phyloP scores from a whole-genome alignment of 2,888 invertebrate species.

The Cylindroiulus punctatus region DNA sequence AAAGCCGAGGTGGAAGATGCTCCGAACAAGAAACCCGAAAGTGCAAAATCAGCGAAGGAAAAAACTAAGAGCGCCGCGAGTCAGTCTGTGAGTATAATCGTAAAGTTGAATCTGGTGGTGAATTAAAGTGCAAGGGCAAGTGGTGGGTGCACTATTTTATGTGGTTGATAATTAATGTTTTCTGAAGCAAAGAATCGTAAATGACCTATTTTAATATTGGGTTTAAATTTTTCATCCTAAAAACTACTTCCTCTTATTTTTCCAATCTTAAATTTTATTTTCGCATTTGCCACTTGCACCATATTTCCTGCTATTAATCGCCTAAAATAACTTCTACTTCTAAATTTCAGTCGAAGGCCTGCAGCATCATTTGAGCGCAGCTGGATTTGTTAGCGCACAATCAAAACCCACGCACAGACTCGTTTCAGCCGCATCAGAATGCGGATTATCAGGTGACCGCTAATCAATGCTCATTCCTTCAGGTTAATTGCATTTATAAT shows the following conservation, averaged over 20 bases:
- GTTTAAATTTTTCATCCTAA: too few species aligned
- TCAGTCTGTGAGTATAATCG: not conserved
- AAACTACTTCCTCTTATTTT: too few species aligned
- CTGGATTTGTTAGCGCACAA: not conserved
- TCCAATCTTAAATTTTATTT: too few species aligned
- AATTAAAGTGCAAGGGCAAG: too few species aligned
- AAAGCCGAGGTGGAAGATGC: not conserved
- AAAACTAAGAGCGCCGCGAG: not conserved
- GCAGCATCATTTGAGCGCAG: not conserved
- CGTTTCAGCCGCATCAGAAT: not conserved
- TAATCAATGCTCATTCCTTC: constrained; percentile 15
- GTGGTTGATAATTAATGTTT: too few species aligned
- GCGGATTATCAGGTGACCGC: not conserved
- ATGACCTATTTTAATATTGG: too few species aligned
- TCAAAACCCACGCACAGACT: not conserved
- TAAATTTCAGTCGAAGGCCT: not conserved
- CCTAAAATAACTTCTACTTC: not conserved
- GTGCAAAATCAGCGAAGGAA: not conserved
- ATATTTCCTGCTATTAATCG: too few species aligned
- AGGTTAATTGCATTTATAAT: not conserved
- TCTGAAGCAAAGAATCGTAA: too few species aligned
- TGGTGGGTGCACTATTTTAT: too few species aligned
- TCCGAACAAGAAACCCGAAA: not conserved
- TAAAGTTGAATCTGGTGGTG: not conserved
- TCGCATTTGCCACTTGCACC: too few species aligned